phyloP scores from a whole-genome alignment of 2,888 invertebrate species.

The Perdita meconis region DNA sequence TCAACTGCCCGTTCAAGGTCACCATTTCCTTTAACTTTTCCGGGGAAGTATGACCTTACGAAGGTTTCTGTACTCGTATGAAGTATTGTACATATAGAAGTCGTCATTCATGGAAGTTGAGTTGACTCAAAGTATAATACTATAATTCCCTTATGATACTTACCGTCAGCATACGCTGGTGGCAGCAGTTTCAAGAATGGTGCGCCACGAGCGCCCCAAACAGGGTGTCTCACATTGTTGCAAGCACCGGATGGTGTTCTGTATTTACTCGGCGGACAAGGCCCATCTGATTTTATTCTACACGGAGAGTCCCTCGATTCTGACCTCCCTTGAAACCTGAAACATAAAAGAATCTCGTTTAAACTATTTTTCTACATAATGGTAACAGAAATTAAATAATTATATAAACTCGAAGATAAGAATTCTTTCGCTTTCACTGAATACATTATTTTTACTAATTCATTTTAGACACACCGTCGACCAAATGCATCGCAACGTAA shows the following conservation, averaged over 20 bases:
- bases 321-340: constrained; percentile 72
- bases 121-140: too few species aligned
- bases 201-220: constrained; percentile 93
- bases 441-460: too few species aligned
- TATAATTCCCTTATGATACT: constrained; percentile 77
- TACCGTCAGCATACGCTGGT: constrained; percentile 91
- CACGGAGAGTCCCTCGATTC: constrained; percentile 69
- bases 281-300: constrained; percentile 84
- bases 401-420: too few species aligned
- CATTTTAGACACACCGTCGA: too few species aligned
- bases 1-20: too few species aligned
- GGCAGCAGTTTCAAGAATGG: constrained; percentile 90
- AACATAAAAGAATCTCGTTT: constrained; percentile 32
- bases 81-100: too few species aligned
- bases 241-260: constrained; percentile 93
- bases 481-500: too few species aligned
- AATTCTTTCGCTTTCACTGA: too few species aligned
- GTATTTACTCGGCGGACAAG: constrained; percentile 93
- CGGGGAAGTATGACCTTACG: too few species aligned
- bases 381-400: not conserved
- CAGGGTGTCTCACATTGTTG: constrained; percentile 94
- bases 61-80: too few species aligned
- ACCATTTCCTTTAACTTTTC: too few species aligned
- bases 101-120: too few species aligned
- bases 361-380: not conserved